A percentile compares a stretch with the other conserved stretches of the same genome.
phyloP scores from a whole-genome alignment of 2,113 vertebrate species.

The Alaudala cheleensis region DNA sequence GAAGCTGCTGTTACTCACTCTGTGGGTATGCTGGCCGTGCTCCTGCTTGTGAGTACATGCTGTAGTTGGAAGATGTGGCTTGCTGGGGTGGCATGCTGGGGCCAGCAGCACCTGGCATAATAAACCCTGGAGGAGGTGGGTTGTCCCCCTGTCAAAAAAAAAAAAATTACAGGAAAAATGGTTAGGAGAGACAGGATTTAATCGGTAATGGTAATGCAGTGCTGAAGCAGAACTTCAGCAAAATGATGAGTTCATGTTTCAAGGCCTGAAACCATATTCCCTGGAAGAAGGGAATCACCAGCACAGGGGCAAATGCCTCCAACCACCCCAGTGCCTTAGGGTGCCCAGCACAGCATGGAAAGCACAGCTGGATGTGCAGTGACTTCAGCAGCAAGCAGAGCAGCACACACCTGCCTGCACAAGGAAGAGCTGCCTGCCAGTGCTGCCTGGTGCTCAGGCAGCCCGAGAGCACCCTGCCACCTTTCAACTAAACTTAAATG shows the following conservation, averaged over 20 bases:
- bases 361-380: not conserved
- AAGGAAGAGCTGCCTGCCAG: not conserved
- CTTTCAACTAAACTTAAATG: not conserved
- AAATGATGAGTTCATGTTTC: not conserved
- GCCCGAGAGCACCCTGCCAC: not conserved
- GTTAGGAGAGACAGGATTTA: not conserved
- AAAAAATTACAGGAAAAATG: not conserved
- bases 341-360: not conserved
- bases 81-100: conserved; percentile 56
- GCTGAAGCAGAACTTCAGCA: not conserved
- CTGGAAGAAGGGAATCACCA: not conserved
- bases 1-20: conserved; percentile 80
- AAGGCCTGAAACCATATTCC: not conserved
- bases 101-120: conserved; percentile 71
- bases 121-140: conserved; percentile 79
- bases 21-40: conserved; percentile 74
- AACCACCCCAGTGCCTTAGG: not conserved
- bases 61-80: conserved; percentile 68
- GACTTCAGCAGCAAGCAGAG: not conserved
- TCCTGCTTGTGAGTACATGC: conserved; percentile 73
- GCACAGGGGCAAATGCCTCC: not conserved
- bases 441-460: not conserved
- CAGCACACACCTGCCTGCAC: not conserved
- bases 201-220: not conserved
- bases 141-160: conserved; percentile 79